A percentile compares a stretch with the other conserved stretches of the same genome.
phyloP scores from a whole-genome alignment of 2,797 vertebrate genomes.

The Lerista edwardsae region DNA sequence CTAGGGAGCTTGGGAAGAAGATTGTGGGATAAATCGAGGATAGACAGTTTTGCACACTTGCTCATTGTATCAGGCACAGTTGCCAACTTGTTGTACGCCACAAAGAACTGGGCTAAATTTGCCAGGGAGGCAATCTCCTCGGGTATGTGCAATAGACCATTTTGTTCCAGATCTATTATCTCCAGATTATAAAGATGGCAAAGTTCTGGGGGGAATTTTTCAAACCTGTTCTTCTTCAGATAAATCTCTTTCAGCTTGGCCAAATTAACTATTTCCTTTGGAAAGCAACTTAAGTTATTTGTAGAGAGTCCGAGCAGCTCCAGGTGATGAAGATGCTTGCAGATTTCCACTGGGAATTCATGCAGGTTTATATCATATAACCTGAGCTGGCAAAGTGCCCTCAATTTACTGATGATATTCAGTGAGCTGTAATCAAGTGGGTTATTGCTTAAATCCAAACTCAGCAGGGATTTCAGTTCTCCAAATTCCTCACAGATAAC shows the following conservation, averaged over 20 bases:
- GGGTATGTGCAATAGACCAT: conserved; percentile 62
- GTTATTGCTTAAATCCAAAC: conserved; percentile 74
- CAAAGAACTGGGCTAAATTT: conserved; percentile 67
- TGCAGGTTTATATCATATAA: conserved; percentile 59
- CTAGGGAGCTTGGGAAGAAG: conserved; percentile 46
- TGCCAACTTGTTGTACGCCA: conserved; percentile 65
- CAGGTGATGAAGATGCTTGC: conserved; percentile 65
- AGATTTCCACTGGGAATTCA: conserved; percentile 64
- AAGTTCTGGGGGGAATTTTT: conserved; percentile 67
- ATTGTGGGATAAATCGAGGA: conserved; percentile 66
- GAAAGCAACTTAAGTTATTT: conserved; percentile 65
- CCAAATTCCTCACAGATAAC: conserved; percentile 59
- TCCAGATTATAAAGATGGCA: conserved; percentile 66
- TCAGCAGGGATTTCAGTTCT: conserved; percentile 59
- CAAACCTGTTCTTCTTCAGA: conserved; percentile 68
- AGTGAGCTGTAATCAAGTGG: conserved; percentile 43
- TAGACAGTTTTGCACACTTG: conserved; percentile 47
- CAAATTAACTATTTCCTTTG: conserved; percentile 70
- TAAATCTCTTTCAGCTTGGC: conserved; percentile 75
- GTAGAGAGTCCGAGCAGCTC: conserved; percentile 71
- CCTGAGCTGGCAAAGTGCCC: conserved; percentile 64
- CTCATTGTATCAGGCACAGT: conserved; percentile 63
- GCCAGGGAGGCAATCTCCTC: conserved; percentile 57
- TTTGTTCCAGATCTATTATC: conserved; percentile 72
- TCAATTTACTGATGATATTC: conserved; percentile 50